phyloP scores from a whole-genome alignment of 2,797 vertebrate genomes.

The Hylomyscus alleni region DNA sequence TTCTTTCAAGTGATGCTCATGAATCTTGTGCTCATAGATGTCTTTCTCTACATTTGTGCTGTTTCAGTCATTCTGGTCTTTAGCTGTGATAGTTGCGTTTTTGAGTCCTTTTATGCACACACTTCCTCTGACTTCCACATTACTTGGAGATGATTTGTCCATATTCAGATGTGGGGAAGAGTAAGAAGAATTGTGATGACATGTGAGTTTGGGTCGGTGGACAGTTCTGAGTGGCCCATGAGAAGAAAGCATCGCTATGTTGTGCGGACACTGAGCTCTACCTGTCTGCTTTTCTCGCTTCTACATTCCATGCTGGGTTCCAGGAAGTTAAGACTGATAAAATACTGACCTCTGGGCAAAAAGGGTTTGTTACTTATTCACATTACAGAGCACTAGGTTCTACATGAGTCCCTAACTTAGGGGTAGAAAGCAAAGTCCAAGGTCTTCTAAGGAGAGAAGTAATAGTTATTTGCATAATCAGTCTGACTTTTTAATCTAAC shows the following conservation, averaged over 20 bases:
- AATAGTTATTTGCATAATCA: neutral
- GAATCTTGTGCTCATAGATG: neutral
- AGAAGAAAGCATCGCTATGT: neutral
- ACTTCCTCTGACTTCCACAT: neutral
- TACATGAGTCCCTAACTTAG: neutral
- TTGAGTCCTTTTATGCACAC: neutral
- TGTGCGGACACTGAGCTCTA: neutral
- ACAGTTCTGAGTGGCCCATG: neutral
- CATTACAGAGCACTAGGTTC: neutral
- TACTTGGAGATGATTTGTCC: neutral
- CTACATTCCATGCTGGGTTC: neutral
- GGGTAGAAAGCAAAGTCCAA: neutral
- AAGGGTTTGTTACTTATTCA: neutral
- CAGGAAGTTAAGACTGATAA: neutral
- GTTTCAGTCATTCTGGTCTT: neutral
- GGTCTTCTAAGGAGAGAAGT: slow-evolving; percentile 25
- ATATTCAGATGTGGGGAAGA: neutral
- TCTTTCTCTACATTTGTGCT: neutral
- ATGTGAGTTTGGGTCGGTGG: neutral
- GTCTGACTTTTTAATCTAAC: neutral
- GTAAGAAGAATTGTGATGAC: neutral
- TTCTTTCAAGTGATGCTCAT: neutral
- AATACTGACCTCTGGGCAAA: neutral
- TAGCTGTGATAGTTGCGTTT: neutral
- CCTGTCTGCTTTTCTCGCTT: neutral